phyloP scores from a whole-genome alignment of 2,113 vertebrate genomes.

The Bubo blakistoni region DNA sequence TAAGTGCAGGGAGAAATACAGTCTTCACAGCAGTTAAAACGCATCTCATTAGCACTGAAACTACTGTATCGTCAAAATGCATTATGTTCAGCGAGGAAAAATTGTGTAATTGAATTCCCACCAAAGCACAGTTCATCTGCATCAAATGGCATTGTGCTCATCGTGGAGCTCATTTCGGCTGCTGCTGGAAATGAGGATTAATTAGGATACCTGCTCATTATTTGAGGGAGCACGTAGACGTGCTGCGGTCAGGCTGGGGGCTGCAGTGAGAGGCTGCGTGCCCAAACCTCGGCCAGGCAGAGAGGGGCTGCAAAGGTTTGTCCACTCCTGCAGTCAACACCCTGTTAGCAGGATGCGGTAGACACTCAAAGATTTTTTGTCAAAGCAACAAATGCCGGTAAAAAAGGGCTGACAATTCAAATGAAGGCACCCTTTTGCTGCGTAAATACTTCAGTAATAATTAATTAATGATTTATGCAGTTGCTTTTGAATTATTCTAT shows the following conservation, averaged over 20 bases:
- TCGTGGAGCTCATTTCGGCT: neutral
- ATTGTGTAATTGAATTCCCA: constrained; percentile 61
- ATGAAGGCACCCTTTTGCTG: neutral
- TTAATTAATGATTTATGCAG: neutral
- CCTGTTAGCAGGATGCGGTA: too few relatives aligned
- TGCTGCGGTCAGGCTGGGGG: neutral
- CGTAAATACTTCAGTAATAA: neutral
- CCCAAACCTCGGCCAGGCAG: neutral
- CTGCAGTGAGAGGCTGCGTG: neutral
- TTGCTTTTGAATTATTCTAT: constrained; percentile 1
- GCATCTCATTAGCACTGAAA: constrained; percentile 60
- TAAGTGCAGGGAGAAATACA: constrained; percentile 49
- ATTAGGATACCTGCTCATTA: constrained; percentile 8
- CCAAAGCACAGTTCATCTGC: constrained; percentile 59
- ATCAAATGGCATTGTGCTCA: constrained; percentile 2
- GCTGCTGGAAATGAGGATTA: constrained; percentile 47
- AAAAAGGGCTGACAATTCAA: neutral
- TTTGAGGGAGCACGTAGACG: neutral
- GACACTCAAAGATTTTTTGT: neutral
- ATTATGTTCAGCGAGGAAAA: constrained; percentile 38
- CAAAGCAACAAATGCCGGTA: neutral
- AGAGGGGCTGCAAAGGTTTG: neutral
- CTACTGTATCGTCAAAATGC: constrained; percentile 49
- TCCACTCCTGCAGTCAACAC: rapidly evolving
- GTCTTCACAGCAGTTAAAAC: constrained; percentile 45